phyloP scores from a whole-genome alignment of 2,888 invertebrate species.

The Tetranychus truncatus region DNA sequence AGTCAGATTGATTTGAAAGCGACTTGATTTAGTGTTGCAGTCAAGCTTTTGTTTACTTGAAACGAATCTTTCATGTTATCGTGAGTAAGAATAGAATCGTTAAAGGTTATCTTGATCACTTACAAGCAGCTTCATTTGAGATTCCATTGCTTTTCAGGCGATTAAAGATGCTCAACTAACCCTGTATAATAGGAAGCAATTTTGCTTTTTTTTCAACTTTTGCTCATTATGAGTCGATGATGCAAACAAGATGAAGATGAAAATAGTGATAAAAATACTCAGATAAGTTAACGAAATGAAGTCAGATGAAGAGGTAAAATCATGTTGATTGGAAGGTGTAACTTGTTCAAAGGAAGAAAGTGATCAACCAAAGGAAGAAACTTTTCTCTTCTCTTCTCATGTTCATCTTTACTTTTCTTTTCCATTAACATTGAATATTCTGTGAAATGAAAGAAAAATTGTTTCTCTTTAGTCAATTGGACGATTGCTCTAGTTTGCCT shows the following conservation, averaged over 20 bases:
- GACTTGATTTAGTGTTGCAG: too few species aligned
- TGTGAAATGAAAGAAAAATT: neutral
- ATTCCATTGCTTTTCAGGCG: too few species aligned
- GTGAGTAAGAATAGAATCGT: too few species aligned
- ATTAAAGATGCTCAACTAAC: too few species aligned
- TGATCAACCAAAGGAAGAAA: neutral
- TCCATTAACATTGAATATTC: neutral
- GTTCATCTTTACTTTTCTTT: neutral
- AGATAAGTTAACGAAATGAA: neutral
- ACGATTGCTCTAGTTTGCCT: neutral
- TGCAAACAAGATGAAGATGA: conserved; percentile 1
- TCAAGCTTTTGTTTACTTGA: too few species aligned
- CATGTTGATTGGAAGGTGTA: neutral
- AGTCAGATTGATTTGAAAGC: too few species aligned
- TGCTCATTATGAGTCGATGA: neutral
- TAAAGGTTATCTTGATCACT: too few species aligned
- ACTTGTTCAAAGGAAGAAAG: neutral
- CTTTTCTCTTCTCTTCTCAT: neutral
- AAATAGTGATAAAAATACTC: neutral
- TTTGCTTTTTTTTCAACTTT: neutral
- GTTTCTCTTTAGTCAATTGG: neutral
- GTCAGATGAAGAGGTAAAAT: neutral
- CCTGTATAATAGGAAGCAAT: neutral
- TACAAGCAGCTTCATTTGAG: neutral
- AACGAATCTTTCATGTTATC: too few species aligned